These are phyloP conservation scores for Rhagonycha fulva DNA, from an alignment of 2,888 invertebrate species.

Conservation along the genomic window DNA sequence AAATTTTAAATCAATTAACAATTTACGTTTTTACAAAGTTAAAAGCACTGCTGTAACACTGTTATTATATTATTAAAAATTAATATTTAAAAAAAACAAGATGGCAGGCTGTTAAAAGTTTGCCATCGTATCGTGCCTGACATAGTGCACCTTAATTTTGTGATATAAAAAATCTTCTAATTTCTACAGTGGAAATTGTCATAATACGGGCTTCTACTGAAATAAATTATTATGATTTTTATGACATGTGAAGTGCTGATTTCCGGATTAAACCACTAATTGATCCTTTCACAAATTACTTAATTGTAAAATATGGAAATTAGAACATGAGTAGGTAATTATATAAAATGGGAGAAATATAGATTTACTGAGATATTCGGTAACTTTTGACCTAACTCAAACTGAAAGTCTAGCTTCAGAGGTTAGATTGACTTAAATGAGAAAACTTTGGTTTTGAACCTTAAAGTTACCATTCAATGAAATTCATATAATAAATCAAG, in stretches of 20 bases:
- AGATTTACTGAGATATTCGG: not conserved
- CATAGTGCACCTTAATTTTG: not conserved
- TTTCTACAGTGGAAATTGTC: not conserved
- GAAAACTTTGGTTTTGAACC: conserved; percentile 5
- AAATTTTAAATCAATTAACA: not conserved
- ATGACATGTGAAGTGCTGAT: not conserved
- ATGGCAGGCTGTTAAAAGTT: not conserved
- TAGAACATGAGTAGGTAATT: not conserved
- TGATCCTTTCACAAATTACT: not conserved
- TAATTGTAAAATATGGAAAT: not conserved
- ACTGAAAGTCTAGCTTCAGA: conserved; percentile 13
- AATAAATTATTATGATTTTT: not conserved
- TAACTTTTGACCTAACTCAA: conserved; percentile 15
- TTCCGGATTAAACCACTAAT: not conserved
- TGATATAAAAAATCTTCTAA: not conserved
- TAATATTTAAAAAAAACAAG: not conserved
- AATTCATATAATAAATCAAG: not conserved
- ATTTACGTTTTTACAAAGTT: not conserved
- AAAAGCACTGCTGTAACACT: not conserved
- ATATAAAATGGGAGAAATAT: not conserved
- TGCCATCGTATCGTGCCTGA: not conserved
- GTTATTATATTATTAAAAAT: not conserved
- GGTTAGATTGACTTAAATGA: conserved; percentile 8
- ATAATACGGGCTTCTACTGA: not conserved
- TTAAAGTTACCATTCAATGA: not conserved